A percentile compares a stretch with the other conserved stretches of the same genome.
Conservation (phyloP, 2,888 invertebrate species). For the Cephus sareptanus region DNA sequence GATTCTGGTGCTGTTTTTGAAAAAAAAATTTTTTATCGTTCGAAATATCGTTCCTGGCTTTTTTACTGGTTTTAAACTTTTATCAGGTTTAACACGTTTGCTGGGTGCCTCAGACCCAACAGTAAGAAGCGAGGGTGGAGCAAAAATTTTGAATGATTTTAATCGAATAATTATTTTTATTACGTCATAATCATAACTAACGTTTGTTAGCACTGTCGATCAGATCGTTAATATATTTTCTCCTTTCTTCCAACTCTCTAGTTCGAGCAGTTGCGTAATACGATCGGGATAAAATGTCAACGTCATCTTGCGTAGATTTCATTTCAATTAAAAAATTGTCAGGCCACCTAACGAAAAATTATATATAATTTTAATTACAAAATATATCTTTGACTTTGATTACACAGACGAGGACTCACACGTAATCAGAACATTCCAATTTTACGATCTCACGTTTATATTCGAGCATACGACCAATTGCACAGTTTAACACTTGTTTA, state of each 20-base stretch:
- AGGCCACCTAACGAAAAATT: conserved; percentile 71
- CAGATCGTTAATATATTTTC: conserved; percentile 46
- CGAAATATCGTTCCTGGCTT: background rate
- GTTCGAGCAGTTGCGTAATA: conserved; percentile 73
- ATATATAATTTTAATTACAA: background rate
- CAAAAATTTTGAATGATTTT: background rate
- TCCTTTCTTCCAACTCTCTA: conserved; percentile 44
- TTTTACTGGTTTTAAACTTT: background rate
- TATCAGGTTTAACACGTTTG: background rate
- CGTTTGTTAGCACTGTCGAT: conserved; percentile 38
- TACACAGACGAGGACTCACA: conserved; percentile 33
- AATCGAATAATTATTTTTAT: background rate
- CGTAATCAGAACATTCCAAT: conserved; percentile 70
- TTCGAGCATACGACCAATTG: conserved; percentile 72
- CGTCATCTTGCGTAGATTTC: conserved; percentile 75
- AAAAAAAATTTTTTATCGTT: no score
- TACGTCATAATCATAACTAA: conserved; percentile 16
- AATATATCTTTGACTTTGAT: background rate
- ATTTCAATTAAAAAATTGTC: conserved; percentile 78
- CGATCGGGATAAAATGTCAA: conserved; percentile 74
- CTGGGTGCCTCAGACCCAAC: background rate
- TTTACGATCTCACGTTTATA: conserved; percentile 70
- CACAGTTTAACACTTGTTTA: conserved; percentile 71
- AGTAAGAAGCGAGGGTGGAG: background rate
- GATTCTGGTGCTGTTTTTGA: background rate